Evolutionary conservation across 2,113 vertebrate genomes (phyloP), one percentile per base, ranked within the genome.

Genomic region (Formicarius rufipectus): DNA sequence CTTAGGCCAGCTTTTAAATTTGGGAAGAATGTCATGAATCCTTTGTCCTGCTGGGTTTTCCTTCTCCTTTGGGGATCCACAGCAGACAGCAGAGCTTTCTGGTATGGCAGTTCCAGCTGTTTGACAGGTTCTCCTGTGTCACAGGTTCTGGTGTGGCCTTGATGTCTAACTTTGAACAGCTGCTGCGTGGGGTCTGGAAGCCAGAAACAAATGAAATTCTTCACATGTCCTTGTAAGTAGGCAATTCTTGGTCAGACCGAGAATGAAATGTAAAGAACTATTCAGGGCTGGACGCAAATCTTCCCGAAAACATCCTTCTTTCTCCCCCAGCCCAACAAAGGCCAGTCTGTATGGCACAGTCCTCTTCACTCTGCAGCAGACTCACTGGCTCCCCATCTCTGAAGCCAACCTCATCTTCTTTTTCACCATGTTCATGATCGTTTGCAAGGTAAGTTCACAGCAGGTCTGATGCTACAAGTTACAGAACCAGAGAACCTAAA

Each of bases 171-270:
- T 97, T 99, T 45, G 99, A 99, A 96, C 99, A 99, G 97, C 98
- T 99, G 93, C 95, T 99, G 88, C 99, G 99, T 39, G 99, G 99
- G 7, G 97, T 99, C 95, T 99, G 99, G 99, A 99, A 98, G 92
- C 99, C 99, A 10, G 99, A 99, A 92, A 98, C 98, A 91, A 99
- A 99, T 0, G 99, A 99, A 97, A 97, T 99, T 92, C 98, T 99
- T 93, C 99, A 97, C 84, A 99, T 99, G 99, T 99, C 99, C 97
- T 99, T 99, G 99, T 99, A 92, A 99, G 99, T 98, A 80, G 18
- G 72, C 40, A n/a, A 39, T 62, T 64, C 64, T 75, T 71, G 56
- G 27, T 60, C 73, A 88, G 68, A 21, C 27, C 55, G 16, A 56
- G 45, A 50, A 30, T 17, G 7, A 55, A 56, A 33, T 81, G 52